Evolutionary conservation across 2,113 vertebrate species (phyloP), one percentile per base, ranked within the genome.

Genomic region (Epinephelus cyanopodus): DNA sequence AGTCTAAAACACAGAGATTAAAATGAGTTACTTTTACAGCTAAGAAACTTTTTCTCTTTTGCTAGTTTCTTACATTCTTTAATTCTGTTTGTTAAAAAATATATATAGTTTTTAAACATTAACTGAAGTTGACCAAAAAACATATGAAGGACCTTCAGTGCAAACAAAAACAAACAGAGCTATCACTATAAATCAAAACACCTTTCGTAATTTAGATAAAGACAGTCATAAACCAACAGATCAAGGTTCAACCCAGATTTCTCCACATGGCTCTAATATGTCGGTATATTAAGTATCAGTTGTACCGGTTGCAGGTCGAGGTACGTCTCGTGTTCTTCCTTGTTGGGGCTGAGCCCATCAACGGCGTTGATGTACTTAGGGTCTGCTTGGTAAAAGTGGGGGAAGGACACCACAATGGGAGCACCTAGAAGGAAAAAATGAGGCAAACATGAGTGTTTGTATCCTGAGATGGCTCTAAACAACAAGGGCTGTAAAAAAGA

Each of bases 311-410:
- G 98, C 79, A 99, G 94, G 87, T 99, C 98, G 48, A 99, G 92
- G 91, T 98, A 99, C 0, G 97, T 98, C 92, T 99, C 97, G 0
- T 99, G 97, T 1, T 98, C 94, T 1, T 98, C 96, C 86, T 99
- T 96, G 58, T 95, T 96, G n/a, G 98, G 98, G 62, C 80, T 94
- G 90, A 99, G 95, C 60, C 98, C 98, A 0, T 95, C 87, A n/a
- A 99, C 89, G 47, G 96, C 97, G 5, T 96, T 93, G 83, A 98
- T 54, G 75, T 97, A 98, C 74, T 72, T 93, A 0, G 92, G 88
- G 65, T 98, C 98, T 0, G 98, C 97, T 85, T 97, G 97, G 92
- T 99, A 99, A 84, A 99, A 99, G 92, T 99, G 98, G 11, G 98
- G 98, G 89, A 98, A 97, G 5, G 98, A 99, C 29, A 99, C 94